Base-by-base conservation (phyloP, 2,888 invertebrate genomes). In the Himalopsyche japonica region DNA sequence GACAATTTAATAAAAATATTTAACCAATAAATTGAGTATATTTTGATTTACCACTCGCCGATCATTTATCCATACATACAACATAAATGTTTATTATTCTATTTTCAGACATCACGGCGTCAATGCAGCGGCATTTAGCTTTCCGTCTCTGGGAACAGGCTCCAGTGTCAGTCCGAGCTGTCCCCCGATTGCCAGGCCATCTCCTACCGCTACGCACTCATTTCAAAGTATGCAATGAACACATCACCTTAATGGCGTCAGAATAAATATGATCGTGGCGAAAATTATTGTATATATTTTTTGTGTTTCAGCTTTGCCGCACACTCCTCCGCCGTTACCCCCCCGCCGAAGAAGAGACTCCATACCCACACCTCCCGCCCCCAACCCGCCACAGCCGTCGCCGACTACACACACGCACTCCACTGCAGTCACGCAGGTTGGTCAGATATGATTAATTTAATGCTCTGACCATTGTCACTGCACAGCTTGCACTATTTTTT, bases 291-390 rank as follows among this genome's bases (percentile, higher is more conserved):
- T 15, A 43, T 43, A n/a, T n/a, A 2, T 3, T 15, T 2, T 43
- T 43, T 15, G 32, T 27, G 24, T 82, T 85, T 20, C 84, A 85
- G 88, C 87, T 86, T 88, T 88, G 79, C 89, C 90, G 87, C 89
- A 90, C 86, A 90, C 91, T 0, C 92, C 92, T 1, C 92, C 92
- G 0, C 92, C 92, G 18, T 89, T 92, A 80, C 92, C 92, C 4
- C 92, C 92, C 81, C 90, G 92, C 0, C 88, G 91, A 0, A 88
- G 92, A 7, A 88, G 91, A 0, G 92, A 92, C 88, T 91, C 91
- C 88, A 88, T 70, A 5, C 30, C 64, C 30, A 91, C 91, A 15
- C 91, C 91, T 24, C 84, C 57, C n/a, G 80, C 78, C 32, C 47
- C 70, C 20, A 81, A 70, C 27, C 64, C 27, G 7, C 85, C 87